These are phyloP conservation scores for Drosophila nebulosa DNA, from an alignment of 1,140 invertebrate species.

Conservation along the genomic window DNA sequence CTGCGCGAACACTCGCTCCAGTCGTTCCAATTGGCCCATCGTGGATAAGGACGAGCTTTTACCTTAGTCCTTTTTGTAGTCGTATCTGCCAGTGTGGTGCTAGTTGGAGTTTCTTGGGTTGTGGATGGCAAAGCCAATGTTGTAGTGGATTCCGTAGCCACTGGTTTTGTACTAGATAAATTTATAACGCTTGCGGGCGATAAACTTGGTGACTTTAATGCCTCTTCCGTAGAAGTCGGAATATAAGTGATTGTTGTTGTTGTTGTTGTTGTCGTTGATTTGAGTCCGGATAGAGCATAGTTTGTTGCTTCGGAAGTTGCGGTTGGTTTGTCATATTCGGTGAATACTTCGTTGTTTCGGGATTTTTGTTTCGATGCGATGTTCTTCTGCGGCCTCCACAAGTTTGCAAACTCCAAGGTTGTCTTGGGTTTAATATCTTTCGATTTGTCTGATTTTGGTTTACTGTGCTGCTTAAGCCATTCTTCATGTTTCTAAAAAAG, in stretches of 20 bases:
- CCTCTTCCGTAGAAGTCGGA: not conserved
- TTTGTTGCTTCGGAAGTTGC: slow-evolving; percentile 36
- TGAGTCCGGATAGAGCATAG: slow-evolving; percentile 19
- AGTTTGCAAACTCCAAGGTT: slow-evolving; percentile 52
- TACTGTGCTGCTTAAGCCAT: slow-evolving; percentile 61
- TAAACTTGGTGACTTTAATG: slow-evolving; percentile 7
- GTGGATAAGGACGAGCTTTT: slow-evolving; percentile 70
- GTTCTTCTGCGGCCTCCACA: slow-evolving; percentile 61
- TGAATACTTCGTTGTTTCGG: slow-evolving; percentile 64
- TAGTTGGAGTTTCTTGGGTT: not conserved
- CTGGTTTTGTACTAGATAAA: not conserved
- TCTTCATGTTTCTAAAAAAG: slow-evolving; percentile 71
- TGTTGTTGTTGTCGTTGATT: slow-evolving; percentile 27
- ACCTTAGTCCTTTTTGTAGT: slow-evolving; percentile 44
- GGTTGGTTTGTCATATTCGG: slow-evolving; percentile 56
- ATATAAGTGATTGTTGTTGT: slow-evolving; percentile 12
- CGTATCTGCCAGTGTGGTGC: slow-evolving; percentile 7
- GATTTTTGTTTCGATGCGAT: slow-evolving; percentile 28
- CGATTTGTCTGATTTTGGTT: slow-evolving; percentile 36
- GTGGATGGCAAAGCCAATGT: not conserved
- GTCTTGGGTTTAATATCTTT: slow-evolving; percentile 36
- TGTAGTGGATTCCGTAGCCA: slow-evolving; percentile 1
- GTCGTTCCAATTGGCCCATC: slow-evolving; percentile 89
- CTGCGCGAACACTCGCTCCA: slow-evolving; percentile 89
- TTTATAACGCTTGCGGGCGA: not conserved